These are phyloP conservation scores for Cydia amplana DNA, from an alignment of 1,140 invertebrate species.

Conservation along the genomic window DNA sequence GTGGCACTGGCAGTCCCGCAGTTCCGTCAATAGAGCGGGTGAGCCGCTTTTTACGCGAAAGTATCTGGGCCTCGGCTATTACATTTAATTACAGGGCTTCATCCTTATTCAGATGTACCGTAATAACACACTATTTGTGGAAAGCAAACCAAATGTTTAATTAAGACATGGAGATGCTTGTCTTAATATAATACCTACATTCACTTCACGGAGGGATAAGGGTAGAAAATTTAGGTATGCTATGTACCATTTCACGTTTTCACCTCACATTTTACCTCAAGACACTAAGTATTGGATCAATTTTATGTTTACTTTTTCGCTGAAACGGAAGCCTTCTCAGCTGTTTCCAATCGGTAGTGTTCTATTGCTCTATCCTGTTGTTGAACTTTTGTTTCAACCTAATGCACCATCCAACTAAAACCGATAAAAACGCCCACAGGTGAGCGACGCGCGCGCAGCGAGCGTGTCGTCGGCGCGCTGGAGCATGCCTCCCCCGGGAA, in stretches of 20 bases:
- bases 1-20: not conserved
- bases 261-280: no score
- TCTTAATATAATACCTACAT: no score
- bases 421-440: conserved; percentile 38
- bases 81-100: conserved; percentile 67
- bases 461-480: conserved; percentile 56
- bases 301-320: not conserved
- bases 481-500: conserved; percentile 56
- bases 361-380: not conserved
- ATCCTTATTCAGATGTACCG: conserved; percentile 49
- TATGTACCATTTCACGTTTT: no score
- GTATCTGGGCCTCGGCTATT: conserved; percentile 58
- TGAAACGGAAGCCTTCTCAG: not conserved
- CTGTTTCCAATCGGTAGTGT: not conserved
- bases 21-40: conserved; percentile 62
- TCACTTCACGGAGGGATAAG: not conserved
- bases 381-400: not conserved
- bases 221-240: not conserved
- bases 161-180: not conserved
- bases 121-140: conserved; percentile 17
- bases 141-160: conserved; percentile 1
- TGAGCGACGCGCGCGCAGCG: conserved; percentile 42
- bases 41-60: conserved; percentile 69
- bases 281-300: no score
- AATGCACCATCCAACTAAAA: not conserved